These are phyloP conservation scores for Hipparchia semele DNA, from an alignment of 2,888 invertebrate species.

Conservation along the genomic window DNA sequence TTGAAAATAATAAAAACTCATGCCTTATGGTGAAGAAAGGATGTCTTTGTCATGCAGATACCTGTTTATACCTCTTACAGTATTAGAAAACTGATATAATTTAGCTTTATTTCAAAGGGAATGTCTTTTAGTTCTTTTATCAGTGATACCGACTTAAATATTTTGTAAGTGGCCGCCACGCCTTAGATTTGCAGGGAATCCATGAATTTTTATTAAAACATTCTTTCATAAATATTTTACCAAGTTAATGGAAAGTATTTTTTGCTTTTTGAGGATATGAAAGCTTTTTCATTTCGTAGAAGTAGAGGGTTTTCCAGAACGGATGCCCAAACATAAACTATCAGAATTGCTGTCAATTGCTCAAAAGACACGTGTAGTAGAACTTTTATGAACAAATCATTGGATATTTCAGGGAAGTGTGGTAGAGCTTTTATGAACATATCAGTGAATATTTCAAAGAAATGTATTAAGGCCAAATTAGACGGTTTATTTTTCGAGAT, in stretches of 20 bases:
- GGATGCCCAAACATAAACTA: not conserved
- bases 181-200: conserved; percentile 24
- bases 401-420: too few relatives aligned
- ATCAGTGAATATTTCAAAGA: too few relatives aligned
- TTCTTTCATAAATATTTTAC: conserved; percentile 25
- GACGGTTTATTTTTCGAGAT: too few relatives aligned
- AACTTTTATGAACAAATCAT: too few relatives aligned
- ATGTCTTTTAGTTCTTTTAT: not conserved
- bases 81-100: too few relatives aligned
- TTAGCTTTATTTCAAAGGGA: not conserved
- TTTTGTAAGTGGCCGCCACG: conserved; percentile 23
- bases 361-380: too few relatives aligned
- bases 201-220: conserved; percentile 27
- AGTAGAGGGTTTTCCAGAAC: conserved; percentile 10
- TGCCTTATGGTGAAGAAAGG: too few relatives aligned
- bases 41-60: too few relatives aligned
- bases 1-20: too few relatives aligned
- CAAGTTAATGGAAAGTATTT: conserved; percentile 19
- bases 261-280: conserved; percentile 15
- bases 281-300: conserved; percentile 8
- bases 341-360: not conserved
- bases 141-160: conserved; percentile 14
- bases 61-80: too few relatives aligned
- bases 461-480: too few relatives aligned
- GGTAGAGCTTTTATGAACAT: too few relatives aligned